Evolutionary conservation across 1,140 invertebrate species (phyloP).

Genomic region (Drosophila mauritiana): DNA sequence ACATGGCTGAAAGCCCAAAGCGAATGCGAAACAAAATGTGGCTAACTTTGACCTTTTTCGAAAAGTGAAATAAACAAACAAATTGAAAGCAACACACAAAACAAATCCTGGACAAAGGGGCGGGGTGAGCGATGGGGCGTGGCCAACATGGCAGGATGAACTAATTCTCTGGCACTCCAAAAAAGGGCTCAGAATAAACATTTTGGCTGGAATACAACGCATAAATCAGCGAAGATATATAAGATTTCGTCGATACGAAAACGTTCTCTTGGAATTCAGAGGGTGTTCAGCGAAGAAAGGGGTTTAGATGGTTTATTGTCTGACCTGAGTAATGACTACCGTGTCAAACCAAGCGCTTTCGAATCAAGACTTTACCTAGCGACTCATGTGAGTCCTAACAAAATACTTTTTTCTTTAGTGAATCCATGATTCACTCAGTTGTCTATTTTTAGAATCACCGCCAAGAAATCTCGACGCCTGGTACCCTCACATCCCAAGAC

Average conservation of each 20-base stretch:
- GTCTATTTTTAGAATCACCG: conserved; percentile 37
- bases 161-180: conserved; percentile 50
- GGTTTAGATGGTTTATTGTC: conserved; percentile 20
- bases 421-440: conserved; percentile 33
- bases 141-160: conserved; percentile 58
- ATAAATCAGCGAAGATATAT: conserved; percentile 59
- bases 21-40: conserved; percentile 48
- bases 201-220: conserved; percentile 17
- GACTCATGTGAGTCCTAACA: neutral
- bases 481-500: conserved; percentile 12
- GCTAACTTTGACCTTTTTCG: conserved; percentile 73
- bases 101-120: conserved; percentile 32
- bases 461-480: conserved; percentile 19
- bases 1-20: conserved; percentile 15
- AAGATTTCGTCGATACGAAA: conserved; percentile 36
- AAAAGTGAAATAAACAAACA: conserved; percentile 78
- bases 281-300: neutral
- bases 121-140: conserved; percentile 55
- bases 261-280: neutral
- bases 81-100: conserved; percentile 72
- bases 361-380: conserved; percentile 7
- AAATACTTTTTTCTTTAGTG: neutral
- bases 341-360: conserved; percentile 24
- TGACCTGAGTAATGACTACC: conserved; percentile 32
- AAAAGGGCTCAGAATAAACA: conserved; percentile 55